Evolutionary conservation across 2,888 invertebrate species (phyloP), one percentile per base, ranked within the genome.

Genomic region (Strigamia maritima): DNA sequence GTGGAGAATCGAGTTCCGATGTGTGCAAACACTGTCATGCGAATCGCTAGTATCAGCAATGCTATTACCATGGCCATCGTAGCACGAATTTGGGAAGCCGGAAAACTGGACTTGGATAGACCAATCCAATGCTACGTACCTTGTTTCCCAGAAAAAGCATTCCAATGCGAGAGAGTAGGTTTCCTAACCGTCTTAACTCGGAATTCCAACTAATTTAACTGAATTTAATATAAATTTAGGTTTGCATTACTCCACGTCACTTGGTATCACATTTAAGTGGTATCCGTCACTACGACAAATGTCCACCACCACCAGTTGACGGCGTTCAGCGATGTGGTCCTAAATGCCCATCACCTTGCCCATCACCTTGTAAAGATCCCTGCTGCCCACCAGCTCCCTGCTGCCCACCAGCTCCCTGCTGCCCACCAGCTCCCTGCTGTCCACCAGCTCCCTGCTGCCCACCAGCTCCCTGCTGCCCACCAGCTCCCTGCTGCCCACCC

Each of bases 1-100:
- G 83, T 90, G 1, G 90, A 90, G 83, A 89, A 89, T 81, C 81
- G 85, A 65, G 83, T 87, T 7, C 84, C 83, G 2, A 88, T 88
- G 83, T 82, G 83, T 10, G 83, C 86, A 14, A 83, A 86, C 12
- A 86, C 88, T 19, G 87, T 89, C 0, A 87, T 90, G 86, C 84
- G 90, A 44, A 90, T 90, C 79, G 90, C 90, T 54, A 89, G 89
- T 82, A 89, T 90, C 81, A 89, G 89, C 83, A 90, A 90, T 83
- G 83, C 88, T 16, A 85, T 90, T 80, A 89, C 90, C 16, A 87
- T 89, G 85, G 85, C 87, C 16, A 84, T 88, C 35, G 86, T 89
- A 74, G 90, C 88, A 26, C 86, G 86, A 82, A 84, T 89, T 2
- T 85, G 86, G 83, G 88, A 90, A 82, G 84, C 85, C 44, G 88